Percentiles rank a stretch among this genome's conserved stretches.
phyloP scores from a whole-genome alignment of 2,888 invertebrate genomes.

The Tenodera sinensis region DNA sequence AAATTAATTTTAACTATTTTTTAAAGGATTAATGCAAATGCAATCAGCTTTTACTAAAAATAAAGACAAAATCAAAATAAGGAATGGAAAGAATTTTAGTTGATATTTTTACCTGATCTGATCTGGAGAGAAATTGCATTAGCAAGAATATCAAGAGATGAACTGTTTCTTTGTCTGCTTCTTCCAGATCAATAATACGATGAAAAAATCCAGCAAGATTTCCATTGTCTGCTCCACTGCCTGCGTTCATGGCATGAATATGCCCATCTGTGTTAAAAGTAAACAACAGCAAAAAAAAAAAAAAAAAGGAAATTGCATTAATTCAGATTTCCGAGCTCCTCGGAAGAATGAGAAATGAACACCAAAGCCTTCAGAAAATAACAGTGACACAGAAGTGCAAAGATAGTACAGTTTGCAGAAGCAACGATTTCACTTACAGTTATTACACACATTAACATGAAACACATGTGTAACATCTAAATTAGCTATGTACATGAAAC shows the following conservation, averaged over 20 bases:
- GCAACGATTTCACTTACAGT: background rate
- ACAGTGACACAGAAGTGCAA: background rate
- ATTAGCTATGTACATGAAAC: too few species aligned
- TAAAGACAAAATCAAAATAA: background rate
- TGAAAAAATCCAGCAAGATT: slow-evolving; percentile 76
- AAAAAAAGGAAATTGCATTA: background rate
- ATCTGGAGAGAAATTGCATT: slow-evolving; percentile 90
- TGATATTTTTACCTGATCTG: slow-evolving; percentile 55
- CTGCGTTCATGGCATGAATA: slow-evolving; percentile 76
- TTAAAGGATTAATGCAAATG: background rate
- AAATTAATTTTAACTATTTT: background rate
- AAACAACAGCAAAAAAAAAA: background rate
- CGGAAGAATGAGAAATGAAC: background rate
- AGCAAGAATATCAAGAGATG: slow-evolving; percentile 91
- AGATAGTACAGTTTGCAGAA: background rate
- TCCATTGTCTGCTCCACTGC: slow-evolving; percentile 64
- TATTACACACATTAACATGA: too few species aligned
- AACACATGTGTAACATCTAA: too few species aligned
- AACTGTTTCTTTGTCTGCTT: slow-evolving; percentile 92
- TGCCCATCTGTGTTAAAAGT: slow-evolving; percentile 61
- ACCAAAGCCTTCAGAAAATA: background rate
- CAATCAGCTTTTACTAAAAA: background rate
- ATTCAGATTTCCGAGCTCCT: too few species aligned
- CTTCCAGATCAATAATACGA: slow-evolving; percentile 87
- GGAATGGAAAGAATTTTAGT: background rate